phyloP scores from a whole-genome alignment of 2,888 invertebrate genomes.

The Aporophyla lueneburgensis region DNA sequence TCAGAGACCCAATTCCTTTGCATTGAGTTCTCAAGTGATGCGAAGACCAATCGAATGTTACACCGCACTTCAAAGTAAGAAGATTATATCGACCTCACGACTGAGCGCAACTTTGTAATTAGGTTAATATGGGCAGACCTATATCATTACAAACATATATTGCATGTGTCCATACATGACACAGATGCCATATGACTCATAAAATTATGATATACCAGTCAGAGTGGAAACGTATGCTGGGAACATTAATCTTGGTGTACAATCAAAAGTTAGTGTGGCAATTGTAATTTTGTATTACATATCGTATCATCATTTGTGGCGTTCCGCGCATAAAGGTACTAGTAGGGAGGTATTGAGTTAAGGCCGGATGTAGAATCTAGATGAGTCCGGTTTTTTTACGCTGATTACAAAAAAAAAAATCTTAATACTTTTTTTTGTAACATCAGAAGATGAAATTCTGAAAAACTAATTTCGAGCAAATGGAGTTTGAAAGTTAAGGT shows the following conservation, averaged over 20 bases:
- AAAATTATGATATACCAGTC: slow-evolving; percentile 20
- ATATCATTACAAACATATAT: slow-evolving; percentile 14
- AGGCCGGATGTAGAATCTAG: no score
- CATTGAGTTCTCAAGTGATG: slow-evolving; percentile 22
- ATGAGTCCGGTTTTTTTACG: no score
- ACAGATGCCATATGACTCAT: slow-evolving; percentile 59
- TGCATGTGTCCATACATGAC: slow-evolving; percentile 24
- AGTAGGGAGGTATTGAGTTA: no score
- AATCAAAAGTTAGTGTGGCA: slow-evolving; percentile 22
- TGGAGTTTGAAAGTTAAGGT: no score
- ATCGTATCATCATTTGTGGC: not conserved
- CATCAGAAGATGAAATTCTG: no score
- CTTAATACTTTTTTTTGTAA: no score
- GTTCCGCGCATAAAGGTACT: no score
- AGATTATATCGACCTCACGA: slow-evolving; percentile 27
- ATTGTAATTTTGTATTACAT: not conserved
- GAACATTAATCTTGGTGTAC: slow-evolving; percentile 28
- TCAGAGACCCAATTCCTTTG: not conserved
- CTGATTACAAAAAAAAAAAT: no score
- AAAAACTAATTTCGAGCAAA: no score
- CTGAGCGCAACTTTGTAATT: slow-evolving; percentile 38
- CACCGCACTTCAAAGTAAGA: slow-evolving; percentile 19
- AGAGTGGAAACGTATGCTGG: slow-evolving; percentile 29
- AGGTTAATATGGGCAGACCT: slow-evolving; percentile 39
- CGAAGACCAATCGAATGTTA: slow-evolving; percentile 34